Conservation (phyloP, 2,797 vertebrate species). For the Danionella dracula region DNA sequence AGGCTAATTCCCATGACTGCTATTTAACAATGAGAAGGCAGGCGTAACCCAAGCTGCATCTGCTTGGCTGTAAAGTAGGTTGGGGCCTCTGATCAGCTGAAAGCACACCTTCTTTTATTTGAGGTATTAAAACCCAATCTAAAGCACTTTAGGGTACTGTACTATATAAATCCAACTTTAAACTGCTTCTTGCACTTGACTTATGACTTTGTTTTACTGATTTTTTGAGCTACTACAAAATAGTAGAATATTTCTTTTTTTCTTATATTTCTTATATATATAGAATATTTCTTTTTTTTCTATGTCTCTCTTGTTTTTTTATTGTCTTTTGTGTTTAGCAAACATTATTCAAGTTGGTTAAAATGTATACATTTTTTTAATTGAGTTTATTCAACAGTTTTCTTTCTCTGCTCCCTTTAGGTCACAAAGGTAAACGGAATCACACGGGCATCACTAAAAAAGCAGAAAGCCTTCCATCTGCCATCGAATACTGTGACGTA, state of each 20-base stretch:
- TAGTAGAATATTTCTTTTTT: background rate
- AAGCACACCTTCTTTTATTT: conserved; percentile 33
- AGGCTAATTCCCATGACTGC: conserved; percentile 29
- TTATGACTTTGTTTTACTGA: background rate
- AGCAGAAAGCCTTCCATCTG: conserved; percentile 93
- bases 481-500: conserved; percentile 99
- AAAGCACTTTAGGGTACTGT: conserved; percentile 24
- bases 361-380: no score
- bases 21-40: conserved; percentile 26
- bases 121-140: conserved; percentile 33
- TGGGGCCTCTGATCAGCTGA: conserved; percentile 41
- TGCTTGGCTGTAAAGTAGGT: conserved; percentile 48
- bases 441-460: conserved; percentile 88
- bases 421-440: conserved; percentile 92
- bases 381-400: background rate
- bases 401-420: conserved; percentile 55
- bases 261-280: background rate
- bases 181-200: conserved; percentile 30
- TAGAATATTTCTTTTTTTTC: background rate
- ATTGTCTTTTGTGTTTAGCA: no score
- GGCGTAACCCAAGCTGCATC: conserved; percentile 48
- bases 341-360: no score
- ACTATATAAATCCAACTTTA: conserved; percentile 18
- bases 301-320: conserved; percentile 47
- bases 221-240: no score